Conservation (phyloP, 2,797 vertebrate genomes). For the Sternotherus odoratus region DNA sequence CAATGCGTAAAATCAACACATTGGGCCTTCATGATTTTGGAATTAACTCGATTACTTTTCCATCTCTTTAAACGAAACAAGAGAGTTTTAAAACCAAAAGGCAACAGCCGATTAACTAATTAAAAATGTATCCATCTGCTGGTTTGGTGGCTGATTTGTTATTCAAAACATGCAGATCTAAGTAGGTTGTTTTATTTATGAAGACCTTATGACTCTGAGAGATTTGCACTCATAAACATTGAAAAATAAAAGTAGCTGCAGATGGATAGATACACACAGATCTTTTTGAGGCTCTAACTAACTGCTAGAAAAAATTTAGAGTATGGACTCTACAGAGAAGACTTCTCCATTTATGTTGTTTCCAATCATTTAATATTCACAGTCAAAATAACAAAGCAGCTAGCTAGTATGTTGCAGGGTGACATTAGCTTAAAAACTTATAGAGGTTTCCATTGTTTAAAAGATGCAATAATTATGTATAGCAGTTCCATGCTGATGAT, state of each 20-base stretch:
- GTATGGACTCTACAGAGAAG: constrained; percentile 53
- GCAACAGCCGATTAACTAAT: constrained; percentile 76
- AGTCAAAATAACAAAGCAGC: constrained; percentile 63
- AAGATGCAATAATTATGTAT: constrained; percentile 14
- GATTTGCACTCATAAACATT: constrained; percentile 72
- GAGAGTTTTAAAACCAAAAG: constrained; percentile 75
- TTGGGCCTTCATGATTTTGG: constrained; percentile 65
- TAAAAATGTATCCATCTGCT: constrained; percentile 83
- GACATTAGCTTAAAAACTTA: constrained; percentile 53
- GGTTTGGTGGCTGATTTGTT: constrained; percentile 70
- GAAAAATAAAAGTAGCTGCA: constrained; percentile 76
- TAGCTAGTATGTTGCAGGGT: constrained; percentile 53
- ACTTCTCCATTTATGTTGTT: constrained; percentile 60
- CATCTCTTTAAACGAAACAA: constrained; percentile 68
- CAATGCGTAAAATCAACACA: constrained; percentile 61
- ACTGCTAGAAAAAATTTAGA: constrained; percentile 49
- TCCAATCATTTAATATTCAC: constrained; percentile 60
- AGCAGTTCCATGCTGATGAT: constrained; percentile 31
- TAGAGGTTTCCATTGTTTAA: constrained; percentile 33
- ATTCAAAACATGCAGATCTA: constrained; percentile 77
- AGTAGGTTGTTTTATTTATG: constrained; percentile 83
- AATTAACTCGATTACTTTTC: constrained; percentile 71
- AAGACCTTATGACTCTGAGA: constrained; percentile 79
- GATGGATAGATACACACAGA: constrained; percentile 57
- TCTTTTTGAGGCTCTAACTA: constrained; percentile 49